Percentiles rank a stretch among this genome's conserved stretches.
phyloP scores from a whole-genome alignment of 2,888 invertebrate species.

The Eumacrocentrus americanus region DNA sequence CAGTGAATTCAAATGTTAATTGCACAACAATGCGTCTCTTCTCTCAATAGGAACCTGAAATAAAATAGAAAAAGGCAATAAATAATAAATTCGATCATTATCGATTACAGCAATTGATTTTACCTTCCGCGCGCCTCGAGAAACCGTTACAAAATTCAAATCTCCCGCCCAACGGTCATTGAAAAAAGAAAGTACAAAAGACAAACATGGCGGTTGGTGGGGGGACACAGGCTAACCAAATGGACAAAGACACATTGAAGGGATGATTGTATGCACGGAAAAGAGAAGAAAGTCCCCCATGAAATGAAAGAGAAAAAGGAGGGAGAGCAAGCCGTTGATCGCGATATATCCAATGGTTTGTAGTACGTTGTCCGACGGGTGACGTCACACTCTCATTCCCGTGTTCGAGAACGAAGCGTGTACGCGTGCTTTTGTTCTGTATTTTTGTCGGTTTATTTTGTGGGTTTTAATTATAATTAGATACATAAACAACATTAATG shows the following conservation, averaged over 20 bases:
- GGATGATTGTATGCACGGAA: neutral
- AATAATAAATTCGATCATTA: too few species aligned
- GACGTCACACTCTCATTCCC: conserved; percentile 21
- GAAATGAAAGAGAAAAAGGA: conserved; percentile 19
- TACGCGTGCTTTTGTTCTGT: conserved; percentile 1
- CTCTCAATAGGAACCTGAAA: too few species aligned
- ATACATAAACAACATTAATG: too few species aligned
- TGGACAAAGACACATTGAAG: too few species aligned
- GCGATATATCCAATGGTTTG: conserved; percentile 5
- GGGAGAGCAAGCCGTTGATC: conserved; percentile 42
- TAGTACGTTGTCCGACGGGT: neutral
- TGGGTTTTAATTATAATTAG: too few species aligned
- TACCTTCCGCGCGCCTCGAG: too few species aligned
- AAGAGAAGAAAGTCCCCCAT: conserved; percentile 31
- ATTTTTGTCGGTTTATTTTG: conserved; percentile 7
- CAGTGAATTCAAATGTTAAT: too few species aligned
- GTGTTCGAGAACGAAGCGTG: conserved; percentile 21
- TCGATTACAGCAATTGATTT: too few species aligned
- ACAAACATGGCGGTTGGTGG: neutral
- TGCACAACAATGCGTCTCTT: too few species aligned
- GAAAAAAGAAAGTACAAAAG: neutral
- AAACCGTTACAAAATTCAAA: neutral
- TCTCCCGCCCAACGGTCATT: neutral
- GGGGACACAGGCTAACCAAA: too few species aligned
- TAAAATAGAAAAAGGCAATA: too few species aligned